Percentiles rank a stretch among this genome's conserved stretches.
Evolutionary conservation across 2,888 invertebrate genomes (phyloP).

Genomic region (Melanostoma scalare): DNA sequence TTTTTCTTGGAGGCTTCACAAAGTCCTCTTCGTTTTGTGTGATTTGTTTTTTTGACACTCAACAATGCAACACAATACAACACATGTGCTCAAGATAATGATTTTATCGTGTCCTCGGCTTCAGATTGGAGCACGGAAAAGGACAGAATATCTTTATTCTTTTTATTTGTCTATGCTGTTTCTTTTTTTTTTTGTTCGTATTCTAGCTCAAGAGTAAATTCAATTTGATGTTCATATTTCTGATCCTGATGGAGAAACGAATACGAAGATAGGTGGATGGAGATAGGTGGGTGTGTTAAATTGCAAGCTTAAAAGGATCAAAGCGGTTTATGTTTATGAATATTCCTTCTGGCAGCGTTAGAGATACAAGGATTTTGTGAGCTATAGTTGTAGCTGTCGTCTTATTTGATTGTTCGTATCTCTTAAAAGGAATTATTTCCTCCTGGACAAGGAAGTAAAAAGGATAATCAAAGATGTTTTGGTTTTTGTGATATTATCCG

Average conservation of each 20-base stretch:
- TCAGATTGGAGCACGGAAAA: slow-evolving; percentile 12
- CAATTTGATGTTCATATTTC: slow-evolving; percentile 62
- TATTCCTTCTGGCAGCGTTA: slow-evolving; percentile 52
- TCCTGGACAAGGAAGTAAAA: slow-evolving; percentile 20
- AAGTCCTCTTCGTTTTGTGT: slow-evolving; percentile 24
- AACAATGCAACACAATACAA: slow-evolving; percentile 64
- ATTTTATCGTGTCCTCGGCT: slow-evolving; percentile 47
- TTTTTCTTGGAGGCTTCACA: slow-evolving; percentile 12
- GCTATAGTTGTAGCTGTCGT: slow-evolving; percentile 20
- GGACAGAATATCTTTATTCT: slow-evolving; percentile 19
- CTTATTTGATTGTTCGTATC: slow-evolving; percentile 58
- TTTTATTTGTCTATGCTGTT: neutral
- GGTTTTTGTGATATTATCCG: slow-evolving; percentile 44
- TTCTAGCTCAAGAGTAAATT: slow-evolving; percentile 55
- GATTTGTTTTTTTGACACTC: slow-evolving; percentile 47
- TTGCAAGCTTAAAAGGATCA: slow-evolving; percentile 67
- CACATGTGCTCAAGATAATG: slow-evolving; percentile 61
- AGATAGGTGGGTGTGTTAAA: slow-evolving; percentile 41
- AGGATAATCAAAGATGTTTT: slow-evolving; percentile 59
- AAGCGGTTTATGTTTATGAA: slow-evolving; percentile 64
- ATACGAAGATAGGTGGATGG: neutral
- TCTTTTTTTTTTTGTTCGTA: neutral
- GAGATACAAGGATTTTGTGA: slow-evolving; percentile 39
- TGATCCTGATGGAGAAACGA: slow-evolving; percentile 10
- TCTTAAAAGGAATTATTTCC: slow-evolving; percentile 6